These are phyloP conservation scores for Phenganax stokvisi DNA, from an alignment of 92 coral and sea anemone species.

Conservation along the genomic window DNA sequence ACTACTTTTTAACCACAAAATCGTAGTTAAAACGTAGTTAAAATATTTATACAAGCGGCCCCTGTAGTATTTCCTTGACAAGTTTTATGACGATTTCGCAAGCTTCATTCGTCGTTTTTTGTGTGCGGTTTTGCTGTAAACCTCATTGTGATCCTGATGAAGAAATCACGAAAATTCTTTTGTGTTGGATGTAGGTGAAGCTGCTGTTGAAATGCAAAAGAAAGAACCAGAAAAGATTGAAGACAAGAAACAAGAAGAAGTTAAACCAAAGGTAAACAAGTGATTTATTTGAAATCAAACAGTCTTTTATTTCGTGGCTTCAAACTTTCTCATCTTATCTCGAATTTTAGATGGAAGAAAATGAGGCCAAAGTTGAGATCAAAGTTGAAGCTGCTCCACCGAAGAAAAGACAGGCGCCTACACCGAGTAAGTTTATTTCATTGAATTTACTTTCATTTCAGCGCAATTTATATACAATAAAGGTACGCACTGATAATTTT, in stretches of 20 bases:
- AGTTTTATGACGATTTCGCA: too few species aligned
- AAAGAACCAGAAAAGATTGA: conserved; percentile 31
- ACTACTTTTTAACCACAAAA: too few species aligned
- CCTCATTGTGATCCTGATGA: neutral
- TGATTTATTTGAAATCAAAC: neutral
- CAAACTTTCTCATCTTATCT: neutral
- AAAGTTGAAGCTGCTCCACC: neutral
- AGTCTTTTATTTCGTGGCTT: neutral
- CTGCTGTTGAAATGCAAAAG: conserved; percentile 31
- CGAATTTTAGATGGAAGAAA: conserved; percentile 11
- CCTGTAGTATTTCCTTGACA: too few species aligned
- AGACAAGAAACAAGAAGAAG: conserved; percentile 6
- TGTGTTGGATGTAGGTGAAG: conserved; percentile 18
- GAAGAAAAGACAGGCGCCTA: conserved; percentile 12
- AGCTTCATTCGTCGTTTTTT: too few species aligned
- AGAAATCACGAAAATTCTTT: neutral
- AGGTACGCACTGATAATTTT: too few species aligned
- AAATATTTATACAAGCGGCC: too few species aligned
- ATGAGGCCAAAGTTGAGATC: neutral
- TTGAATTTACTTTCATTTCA: neutral
- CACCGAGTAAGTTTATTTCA: neutral
- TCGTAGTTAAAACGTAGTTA: too few species aligned
- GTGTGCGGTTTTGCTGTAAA: too few species aligned
- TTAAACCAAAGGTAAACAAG: conserved; percentile 18
- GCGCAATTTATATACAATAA: neutral